These are phyloP conservation scores for Nemopilema nomurai DNA, from an alignment of 30 jellyfish, hydroid and myxozoan species.

Conservation along the genomic window DNA sequence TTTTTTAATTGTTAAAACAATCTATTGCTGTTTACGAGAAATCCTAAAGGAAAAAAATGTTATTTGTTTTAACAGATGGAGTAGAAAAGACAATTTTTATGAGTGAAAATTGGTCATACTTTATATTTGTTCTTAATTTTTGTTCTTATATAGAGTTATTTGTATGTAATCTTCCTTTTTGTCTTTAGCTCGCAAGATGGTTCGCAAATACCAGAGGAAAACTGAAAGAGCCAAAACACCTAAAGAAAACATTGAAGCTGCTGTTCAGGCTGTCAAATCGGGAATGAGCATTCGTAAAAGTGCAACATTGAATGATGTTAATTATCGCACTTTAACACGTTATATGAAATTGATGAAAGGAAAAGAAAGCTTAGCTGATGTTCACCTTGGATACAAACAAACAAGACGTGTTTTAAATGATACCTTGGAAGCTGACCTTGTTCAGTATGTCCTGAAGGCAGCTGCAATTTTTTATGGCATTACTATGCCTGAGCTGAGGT, in stretches of 20 bases:
- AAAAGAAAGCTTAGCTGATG: constrained; percentile 24
- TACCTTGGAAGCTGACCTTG: constrained; percentile 12
- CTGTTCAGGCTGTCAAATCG: constrained; percentile 41
- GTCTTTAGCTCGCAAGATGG: constrained; percentile 12
- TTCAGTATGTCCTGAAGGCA: constrained; percentile 20
- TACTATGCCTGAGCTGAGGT: constrained; percentile 30
- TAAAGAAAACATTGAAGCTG: constrained; percentile 42
- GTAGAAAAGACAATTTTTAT: no score
- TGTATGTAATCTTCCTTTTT: not conserved
- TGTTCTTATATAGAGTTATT: not conserved
- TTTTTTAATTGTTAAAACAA: no score
- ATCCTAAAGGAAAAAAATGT: no score
- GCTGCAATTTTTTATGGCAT: constrained; percentile 53
- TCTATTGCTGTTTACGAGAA: no score
- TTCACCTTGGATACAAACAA: constrained; percentile 12
- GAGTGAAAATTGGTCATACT: no score
- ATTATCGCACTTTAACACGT: constrained; percentile 15
- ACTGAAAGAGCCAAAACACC: constrained; percentile 29
- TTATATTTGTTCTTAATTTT: no score
- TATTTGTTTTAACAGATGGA: no score
- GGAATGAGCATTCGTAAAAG: constrained; percentile 32
- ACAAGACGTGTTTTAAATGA: not conserved
- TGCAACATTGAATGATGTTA: constrained; percentile 15
- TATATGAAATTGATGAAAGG: constrained; percentile 1
- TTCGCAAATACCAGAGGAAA: constrained; percentile 56